Percentiles rank a stretch among this genome's conserved stretches.
These are phyloP conservation scores for Phortica magna DNA, from an alignment of 2,888 invertebrate species.

Conservation along the genomic window DNA sequence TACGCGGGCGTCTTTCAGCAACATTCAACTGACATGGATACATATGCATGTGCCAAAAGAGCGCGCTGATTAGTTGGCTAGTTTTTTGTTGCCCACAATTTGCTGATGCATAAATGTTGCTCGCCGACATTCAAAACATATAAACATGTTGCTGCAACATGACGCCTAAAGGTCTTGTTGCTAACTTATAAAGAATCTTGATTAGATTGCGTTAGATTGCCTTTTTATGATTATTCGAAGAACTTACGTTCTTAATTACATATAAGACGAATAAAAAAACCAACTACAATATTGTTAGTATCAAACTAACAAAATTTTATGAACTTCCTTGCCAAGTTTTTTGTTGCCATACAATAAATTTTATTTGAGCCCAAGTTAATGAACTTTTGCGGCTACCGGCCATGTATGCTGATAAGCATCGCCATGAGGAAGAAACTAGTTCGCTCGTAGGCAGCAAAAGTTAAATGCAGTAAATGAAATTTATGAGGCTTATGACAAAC, in stretches of 20 bases:
- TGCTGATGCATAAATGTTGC: too few relatives aligned
- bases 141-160: conserved; percentile 28
- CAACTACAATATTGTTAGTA: too few relatives aligned
- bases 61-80: too few relatives aligned
- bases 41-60: too few relatives aligned
- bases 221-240: background rate
- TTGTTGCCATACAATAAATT: conserved; percentile 11
- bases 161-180: background rate
- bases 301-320: too few relatives aligned
- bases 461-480: background rate
- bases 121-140: too few relatives aligned
- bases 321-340: background rate
- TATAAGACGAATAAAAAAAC: background rate
- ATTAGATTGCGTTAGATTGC: conserved; percentile 11
- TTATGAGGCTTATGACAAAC: too few relatives aligned
- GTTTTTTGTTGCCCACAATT: too few relatives aligned
- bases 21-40: too few relatives aligned
- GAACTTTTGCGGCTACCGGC: background rate
- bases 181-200: background rate
- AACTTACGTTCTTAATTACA: background rate
- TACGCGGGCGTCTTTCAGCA: background rate
- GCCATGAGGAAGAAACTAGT: background rate
- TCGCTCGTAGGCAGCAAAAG: background rate
- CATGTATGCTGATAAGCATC: background rate
- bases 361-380: background rate